Conservation (phyloP, 2,113 vertebrate species). For the Candoia aspera region DNA sequence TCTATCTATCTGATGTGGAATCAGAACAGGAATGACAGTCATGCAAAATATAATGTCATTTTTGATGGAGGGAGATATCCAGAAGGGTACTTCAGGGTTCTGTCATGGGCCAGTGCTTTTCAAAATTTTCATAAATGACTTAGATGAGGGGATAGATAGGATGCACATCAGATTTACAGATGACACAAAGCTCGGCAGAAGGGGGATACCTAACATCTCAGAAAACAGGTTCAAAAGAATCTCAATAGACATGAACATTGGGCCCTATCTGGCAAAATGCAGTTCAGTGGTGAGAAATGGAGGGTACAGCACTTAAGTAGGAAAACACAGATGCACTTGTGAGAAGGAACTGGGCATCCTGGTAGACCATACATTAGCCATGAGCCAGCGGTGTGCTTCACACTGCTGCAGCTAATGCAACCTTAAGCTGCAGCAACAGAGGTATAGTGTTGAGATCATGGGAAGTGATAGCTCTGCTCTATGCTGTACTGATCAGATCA, state of each 20-base stretch:
- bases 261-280: not conserved
- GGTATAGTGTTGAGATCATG: not conserved
- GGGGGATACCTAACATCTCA: not conserved
- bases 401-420: not conserved
- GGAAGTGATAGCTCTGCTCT: not conserved
- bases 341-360: not conserved
- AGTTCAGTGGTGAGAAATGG: not conserved
- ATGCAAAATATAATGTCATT: not conserved
- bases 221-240: not conserved
- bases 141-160: not conserved
- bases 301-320: not conserved
- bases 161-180: not conserved
- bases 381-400: not conserved
- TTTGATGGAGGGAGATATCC: not conserved
- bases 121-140: not conserved
- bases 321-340: not conserved
- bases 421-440: not conserved
- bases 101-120: not conserved
- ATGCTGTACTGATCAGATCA: not conserved
- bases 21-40: not conserved
- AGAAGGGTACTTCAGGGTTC: not conserved
- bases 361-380: not conserved
- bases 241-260: not conserved
- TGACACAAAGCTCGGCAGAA: not conserved
- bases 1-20: not conserved